Evolutionary conservation across 2,797 vertebrate genomes (phyloP).

Genomic region (Tapirus indicus): DNA sequence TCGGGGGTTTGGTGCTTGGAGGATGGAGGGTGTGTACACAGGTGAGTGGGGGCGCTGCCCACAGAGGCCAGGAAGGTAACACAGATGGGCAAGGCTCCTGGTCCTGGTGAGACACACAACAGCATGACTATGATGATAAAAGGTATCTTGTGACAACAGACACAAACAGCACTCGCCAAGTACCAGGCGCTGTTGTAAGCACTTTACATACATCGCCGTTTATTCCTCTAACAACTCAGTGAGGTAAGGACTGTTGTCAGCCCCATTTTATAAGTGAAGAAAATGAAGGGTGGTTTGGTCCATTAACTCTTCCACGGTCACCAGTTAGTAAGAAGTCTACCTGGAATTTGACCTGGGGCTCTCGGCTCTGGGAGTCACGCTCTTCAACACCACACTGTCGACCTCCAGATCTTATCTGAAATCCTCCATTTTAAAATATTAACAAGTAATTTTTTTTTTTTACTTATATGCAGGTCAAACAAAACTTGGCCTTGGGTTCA

Average conservation of each 20-base stretch:
- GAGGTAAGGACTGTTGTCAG: background rate
- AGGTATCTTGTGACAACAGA: background rate
- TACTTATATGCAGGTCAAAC: background rate
- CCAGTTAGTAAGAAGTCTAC: background rate
- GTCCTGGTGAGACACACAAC: background rate
- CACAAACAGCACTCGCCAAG: background rate
- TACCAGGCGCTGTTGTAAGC: background rate
- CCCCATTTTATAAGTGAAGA: background rate
- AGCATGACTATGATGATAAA: background rate
- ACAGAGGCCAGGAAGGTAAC: background rate
- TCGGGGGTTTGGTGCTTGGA: background rate
- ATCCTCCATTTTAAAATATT: background rate
- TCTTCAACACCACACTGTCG: background rate
- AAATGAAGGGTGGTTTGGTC: background rate
- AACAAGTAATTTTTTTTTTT: background rate
- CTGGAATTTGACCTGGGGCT: background rate
- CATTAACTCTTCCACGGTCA: background rate
- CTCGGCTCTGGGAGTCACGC: background rate
- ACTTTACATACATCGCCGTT: background rate
- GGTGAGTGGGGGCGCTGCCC: background rate
- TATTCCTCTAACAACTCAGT: background rate
- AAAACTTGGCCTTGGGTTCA: background rate
- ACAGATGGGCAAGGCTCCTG: background rate
- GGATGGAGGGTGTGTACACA: background rate
- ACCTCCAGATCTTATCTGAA: background rate